Evolutionary conservation across 2,797 vertebrate genomes (phyloP).

Genomic region (Strix occidentalis): DNA sequence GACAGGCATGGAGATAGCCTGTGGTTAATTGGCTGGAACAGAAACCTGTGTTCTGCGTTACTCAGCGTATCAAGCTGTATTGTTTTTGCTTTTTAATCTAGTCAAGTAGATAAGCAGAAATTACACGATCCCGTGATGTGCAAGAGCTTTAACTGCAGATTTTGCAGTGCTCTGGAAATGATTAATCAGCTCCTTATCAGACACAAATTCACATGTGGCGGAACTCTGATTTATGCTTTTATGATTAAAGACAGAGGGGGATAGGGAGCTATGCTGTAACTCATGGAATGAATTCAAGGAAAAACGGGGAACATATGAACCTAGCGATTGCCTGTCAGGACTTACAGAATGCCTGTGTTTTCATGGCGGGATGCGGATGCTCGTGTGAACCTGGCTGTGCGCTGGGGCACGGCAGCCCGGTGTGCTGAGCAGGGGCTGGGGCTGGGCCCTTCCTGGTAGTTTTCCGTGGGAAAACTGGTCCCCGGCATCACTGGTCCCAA

Average conservation of each 20-base stretch:
- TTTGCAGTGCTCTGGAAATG: background rate
- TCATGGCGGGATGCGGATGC: background rate
- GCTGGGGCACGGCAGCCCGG: fast-evolving
- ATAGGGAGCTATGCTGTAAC: background rate
- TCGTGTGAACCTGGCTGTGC: background rate
- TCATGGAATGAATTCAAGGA: background rate
- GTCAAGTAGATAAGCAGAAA: background rate
- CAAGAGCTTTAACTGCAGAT: background rate
- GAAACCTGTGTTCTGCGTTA: background rate
- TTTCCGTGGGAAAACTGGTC: background rate
- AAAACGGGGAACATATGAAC: background rate
- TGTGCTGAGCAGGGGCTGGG: fast-evolving
- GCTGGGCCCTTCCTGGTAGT: background rate
- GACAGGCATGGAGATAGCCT: background rate
- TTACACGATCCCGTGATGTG: background rate
- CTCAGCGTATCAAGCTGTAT: background rate
- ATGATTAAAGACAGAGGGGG: background rate
- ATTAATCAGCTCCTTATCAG: background rate
- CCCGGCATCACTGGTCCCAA: no score
- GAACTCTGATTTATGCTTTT: background rate
- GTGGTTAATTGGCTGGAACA: background rate
- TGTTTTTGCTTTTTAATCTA: background rate
- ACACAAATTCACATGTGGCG: background rate
- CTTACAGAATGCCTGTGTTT: background rate
- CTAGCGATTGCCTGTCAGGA: background rate